Evolutionary conservation across 2,113 vertebrate genomes (phyloP).

Genomic region (Nothocercus nigrocapillus): DNA sequence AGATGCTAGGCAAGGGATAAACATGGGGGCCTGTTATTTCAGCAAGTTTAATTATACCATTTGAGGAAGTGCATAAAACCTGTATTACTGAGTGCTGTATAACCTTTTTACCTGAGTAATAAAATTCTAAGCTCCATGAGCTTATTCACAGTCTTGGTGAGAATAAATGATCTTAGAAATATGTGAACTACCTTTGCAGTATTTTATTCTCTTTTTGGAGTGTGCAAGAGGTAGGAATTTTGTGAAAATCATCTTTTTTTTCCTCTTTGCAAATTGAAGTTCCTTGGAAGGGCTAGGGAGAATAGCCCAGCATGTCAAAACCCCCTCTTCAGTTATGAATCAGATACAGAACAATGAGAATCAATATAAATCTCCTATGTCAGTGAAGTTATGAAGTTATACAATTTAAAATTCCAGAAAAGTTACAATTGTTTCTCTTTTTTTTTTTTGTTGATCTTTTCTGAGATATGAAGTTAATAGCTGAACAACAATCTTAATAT

Average conservation of each 20-base stretch:
- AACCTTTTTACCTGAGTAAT: constrained; percentile 25
- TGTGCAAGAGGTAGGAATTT: background rate
- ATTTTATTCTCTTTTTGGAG: background rate
- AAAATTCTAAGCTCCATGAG: background rate
- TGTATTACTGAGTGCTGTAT: background rate
- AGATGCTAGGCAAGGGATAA: background rate
- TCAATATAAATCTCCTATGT: background rate
- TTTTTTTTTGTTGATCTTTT: background rate
- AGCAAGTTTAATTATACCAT: constrained; percentile 30
- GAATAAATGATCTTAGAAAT: background rate
- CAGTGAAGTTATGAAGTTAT: background rate
- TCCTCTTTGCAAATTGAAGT: background rate
- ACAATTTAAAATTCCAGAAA: background rate
- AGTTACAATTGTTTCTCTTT: rapidly evolving
- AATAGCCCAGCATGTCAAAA: background rate
- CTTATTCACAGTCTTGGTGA: background rate
- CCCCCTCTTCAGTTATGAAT: background rate
- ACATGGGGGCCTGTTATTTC: background rate
- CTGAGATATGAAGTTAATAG: background rate
- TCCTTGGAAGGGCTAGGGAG: background rate
- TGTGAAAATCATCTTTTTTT: constrained; percentile 1
- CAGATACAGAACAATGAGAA: background rate
- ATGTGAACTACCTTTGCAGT: constrained; percentile 2
- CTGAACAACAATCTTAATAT: background rate
- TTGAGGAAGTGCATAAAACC: constrained; percentile 35